Evolutionary conservation across 2,113 vertebrate species (phyloP).

Genomic region (Vulpes lagopus): DNA sequence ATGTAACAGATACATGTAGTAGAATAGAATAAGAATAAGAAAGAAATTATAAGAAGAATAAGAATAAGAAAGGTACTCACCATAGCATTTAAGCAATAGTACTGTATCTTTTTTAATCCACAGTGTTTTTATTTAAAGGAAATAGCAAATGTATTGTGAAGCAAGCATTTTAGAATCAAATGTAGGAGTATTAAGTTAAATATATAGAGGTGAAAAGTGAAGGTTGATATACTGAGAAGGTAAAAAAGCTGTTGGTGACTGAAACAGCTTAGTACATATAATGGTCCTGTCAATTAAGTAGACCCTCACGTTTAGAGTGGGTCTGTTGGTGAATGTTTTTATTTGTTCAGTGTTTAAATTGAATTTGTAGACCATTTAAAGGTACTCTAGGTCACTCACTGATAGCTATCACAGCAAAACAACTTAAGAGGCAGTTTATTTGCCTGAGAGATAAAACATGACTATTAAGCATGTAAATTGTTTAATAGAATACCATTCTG

Average conservation of each 20-base stretch:
- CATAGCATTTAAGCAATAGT: conserved; percentile 28
- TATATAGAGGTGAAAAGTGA: conserved; percentile 42
- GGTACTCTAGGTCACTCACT: conserved; percentile 54
- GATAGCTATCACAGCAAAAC: conserved; percentile 16
- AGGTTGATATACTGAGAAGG: conserved; percentile 14
- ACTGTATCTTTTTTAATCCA: conserved; percentile 53
- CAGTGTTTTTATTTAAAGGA: conserved; percentile 71
- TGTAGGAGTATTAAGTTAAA: conserved; percentile 44
- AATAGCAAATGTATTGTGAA: conserved; percentile 67
- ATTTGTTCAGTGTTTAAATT: conserved; percentile 63
- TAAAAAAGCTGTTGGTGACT: neutral
- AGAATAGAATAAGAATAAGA: neutral
- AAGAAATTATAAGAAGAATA: neutral
- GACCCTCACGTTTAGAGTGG: conserved; percentile 19
- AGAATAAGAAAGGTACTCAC: neutral
- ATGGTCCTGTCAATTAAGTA: conserved; percentile 23
- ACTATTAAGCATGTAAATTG: conserved; percentile 60
- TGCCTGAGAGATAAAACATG: conserved; percentile 56
- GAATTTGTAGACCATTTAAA: conserved; percentile 64
- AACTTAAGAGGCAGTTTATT: conserved; percentile 70
- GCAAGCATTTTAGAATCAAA: conserved; percentile 50
- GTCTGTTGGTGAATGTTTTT: conserved; percentile 45
- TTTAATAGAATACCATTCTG: conserved; percentile 61
- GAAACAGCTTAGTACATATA: neutral
- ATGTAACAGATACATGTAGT: neutral